These are phyloP conservation scores for Anhinga anhinga DNA, from an alignment of 2,113 vertebrate genomes.

Conservation along the genomic window DNA sequence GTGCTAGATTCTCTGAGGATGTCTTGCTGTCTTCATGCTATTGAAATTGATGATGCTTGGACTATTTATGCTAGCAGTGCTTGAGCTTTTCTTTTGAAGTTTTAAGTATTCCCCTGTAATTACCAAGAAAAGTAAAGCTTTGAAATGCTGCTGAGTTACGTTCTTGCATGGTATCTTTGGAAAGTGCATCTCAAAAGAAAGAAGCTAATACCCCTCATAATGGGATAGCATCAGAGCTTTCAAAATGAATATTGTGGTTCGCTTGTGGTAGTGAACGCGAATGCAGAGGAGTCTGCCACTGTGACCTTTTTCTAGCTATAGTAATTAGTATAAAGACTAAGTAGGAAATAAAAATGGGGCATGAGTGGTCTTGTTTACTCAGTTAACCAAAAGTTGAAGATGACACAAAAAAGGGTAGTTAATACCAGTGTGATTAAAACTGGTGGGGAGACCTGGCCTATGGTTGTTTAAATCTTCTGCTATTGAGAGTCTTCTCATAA, in stretches of 20 bases:
- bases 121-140: neutral
- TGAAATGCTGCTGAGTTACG: neutral
- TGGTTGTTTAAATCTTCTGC: neutral
- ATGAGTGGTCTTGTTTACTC: neutral
- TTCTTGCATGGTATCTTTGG: neutral
- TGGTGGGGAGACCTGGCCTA: neutral
- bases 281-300: neutral
- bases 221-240: neutral
- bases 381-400: neutral
- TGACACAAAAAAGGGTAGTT: neutral
- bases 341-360: neutral
- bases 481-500: neutral
- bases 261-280: neutral
- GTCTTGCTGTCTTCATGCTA: accelerated
- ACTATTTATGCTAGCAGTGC: neutral
- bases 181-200: neutral
- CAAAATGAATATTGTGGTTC: neutral
- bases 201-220: neutral
- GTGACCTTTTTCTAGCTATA: neutral
- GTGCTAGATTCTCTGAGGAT: neutral
- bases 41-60: neutral
- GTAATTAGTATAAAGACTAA: neutral
- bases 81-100: neutral
- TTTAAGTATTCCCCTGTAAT: neutral
- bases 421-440: neutral